These are phyloP conservation scores for Bubo blakistoni DNA, from an alignment of 2,113 vertebrate genomes.

Conservation along the genomic window DNA sequence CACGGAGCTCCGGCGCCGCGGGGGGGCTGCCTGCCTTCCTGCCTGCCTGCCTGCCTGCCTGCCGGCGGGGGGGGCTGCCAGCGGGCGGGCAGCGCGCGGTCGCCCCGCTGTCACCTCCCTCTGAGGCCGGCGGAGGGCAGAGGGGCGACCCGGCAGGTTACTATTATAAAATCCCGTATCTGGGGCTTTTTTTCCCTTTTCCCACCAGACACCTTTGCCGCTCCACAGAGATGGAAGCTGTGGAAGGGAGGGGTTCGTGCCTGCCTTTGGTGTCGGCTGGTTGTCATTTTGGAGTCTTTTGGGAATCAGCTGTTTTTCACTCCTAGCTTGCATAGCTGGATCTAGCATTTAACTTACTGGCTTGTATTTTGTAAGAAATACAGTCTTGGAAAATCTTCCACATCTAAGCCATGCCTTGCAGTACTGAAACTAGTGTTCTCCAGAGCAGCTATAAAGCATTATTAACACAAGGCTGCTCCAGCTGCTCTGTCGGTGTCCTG, in stretches of 20 bases:
- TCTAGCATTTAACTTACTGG: not conserved
- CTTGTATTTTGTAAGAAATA: not conserved
- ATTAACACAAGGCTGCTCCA: not conserved
- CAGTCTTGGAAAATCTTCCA: fast-evolving
- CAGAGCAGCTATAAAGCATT: fast-evolving
- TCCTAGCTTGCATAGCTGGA: not conserved
- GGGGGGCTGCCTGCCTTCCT: too few species aligned
- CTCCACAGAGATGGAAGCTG: too few species aligned
- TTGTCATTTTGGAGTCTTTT: not conserved
- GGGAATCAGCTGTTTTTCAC: not conserved
- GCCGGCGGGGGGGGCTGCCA: too few species aligned
- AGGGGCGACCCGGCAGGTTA: fast-evolving
- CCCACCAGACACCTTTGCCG: not conserved
- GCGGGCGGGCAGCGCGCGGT: too few species aligned
- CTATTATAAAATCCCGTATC: fast-evolving
- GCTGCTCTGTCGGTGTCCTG: too few species aligned
- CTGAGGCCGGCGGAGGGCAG: too few species aligned
- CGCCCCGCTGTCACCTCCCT: not conserved
- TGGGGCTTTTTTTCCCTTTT: not conserved
- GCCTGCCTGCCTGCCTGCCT: too few species aligned
- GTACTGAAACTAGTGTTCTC: too few species aligned
- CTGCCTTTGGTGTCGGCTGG: too few species aligned
- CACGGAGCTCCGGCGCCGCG: not conserved
- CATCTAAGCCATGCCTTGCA: fast-evolving
- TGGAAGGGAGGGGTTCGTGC: fast-evolving